Percentiles rank a stretch among this genome's conserved stretches.
These are phyloP conservation scores for Strigamia maritima DNA, from an alignment of 2,888 invertebrate genomes.

Conservation along the genomic window DNA sequence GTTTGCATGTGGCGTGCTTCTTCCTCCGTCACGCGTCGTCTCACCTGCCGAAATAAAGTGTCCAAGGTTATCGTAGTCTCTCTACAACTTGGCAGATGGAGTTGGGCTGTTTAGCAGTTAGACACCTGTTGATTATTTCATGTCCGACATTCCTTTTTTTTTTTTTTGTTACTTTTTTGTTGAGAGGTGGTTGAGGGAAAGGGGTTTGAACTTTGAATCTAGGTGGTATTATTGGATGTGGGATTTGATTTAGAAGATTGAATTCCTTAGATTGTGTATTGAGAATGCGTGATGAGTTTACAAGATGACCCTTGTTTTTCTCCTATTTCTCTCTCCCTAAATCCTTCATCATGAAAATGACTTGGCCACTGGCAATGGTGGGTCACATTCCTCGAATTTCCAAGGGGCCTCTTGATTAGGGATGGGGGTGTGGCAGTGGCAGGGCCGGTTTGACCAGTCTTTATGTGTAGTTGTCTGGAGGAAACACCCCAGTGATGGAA, in stretches of 20 bases:
- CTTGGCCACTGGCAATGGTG: conserved; percentile 17
- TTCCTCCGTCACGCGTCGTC: conserved; percentile 21
- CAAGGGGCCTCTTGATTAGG: conserved; percentile 17
- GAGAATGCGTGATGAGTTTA: background rate
- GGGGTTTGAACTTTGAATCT: background rate
- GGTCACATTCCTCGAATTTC: conserved; percentile 26
- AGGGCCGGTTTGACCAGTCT: conserved; percentile 30
- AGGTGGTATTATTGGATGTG: background rate
- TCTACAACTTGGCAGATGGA: background rate
- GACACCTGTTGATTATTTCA: conserved; percentile 16
- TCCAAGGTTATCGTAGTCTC: background rate
- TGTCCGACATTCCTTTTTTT: too few species aligned
- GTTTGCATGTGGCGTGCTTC: conserved; percentile 31
- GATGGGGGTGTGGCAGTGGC: conserved; percentile 19
- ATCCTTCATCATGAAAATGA: conserved; percentile 3
- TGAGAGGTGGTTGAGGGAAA: background rate
- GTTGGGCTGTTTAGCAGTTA: conserved; percentile 6
- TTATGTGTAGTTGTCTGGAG: conserved; percentile 15
- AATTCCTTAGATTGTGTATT: background rate
- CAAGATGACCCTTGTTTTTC: conserved; percentile 24
- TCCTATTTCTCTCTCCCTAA: background rate
- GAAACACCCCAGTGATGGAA: background rate
- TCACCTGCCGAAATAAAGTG: conserved; percentile 24
- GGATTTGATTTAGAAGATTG: background rate
- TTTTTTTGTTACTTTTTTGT: too few species aligned